Evolutionary conservation across 2,113 vertebrate genomes (phyloP).

Genomic region (Anhinga anhinga): DNA sequence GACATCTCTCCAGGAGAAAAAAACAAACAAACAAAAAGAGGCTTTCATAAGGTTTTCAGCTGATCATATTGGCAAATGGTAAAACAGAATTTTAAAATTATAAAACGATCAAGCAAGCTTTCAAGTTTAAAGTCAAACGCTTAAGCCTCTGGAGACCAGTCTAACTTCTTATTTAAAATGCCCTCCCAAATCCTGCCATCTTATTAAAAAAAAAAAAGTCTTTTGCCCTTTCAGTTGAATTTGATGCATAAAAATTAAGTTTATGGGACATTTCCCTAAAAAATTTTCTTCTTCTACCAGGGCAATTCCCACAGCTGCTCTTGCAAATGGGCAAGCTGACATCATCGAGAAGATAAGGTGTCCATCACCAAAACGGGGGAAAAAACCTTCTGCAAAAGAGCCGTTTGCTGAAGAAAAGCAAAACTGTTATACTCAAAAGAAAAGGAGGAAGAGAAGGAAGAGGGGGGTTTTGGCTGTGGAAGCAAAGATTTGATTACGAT

Average conservation of each 20-base stretch:
- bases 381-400: neutral
- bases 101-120: neutral
- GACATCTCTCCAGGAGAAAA: neutral
- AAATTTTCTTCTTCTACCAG: neutral
- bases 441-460: neutral
- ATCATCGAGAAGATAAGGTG: neutral
- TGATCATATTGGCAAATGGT: neutral
- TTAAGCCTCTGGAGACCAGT: neutral
- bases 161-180: neutral
- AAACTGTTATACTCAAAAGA: neutral
- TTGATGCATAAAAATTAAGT: neutral
- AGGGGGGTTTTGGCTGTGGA: neutral
- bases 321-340: neutral
- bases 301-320: neutral
- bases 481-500: neutral
- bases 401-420: neutral
- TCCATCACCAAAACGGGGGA: neutral
- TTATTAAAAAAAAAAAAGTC: neutral
- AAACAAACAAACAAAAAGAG: neutral
- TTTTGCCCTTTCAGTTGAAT: neutral
- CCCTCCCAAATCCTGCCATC: neutral
- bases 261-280: neutral
- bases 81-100: neutral
- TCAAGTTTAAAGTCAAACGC: neutral
- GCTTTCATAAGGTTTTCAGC: neutral